phyloP scores from a whole-genome alignment of 1,140 invertebrate genomes.

The Heliconius eleuchia region DNA sequence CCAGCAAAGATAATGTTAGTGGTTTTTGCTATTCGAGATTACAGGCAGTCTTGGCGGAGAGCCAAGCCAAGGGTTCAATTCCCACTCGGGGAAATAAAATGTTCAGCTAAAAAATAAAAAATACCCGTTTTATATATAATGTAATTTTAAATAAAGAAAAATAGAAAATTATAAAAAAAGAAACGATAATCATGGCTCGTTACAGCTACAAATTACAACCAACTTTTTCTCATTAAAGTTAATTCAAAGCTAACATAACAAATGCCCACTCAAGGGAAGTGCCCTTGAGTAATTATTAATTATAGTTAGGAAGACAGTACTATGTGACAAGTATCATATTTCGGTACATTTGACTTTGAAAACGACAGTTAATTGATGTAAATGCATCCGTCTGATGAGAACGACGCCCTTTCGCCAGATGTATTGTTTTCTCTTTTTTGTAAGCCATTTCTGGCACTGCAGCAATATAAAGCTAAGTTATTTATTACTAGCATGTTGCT shows the following conservation, averaged over 20 bases:
- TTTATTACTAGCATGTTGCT: constrained; percentile 28
- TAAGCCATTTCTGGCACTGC: constrained; percentile 27
- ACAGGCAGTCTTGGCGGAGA: too few species aligned
- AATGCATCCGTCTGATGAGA: constrained; percentile 63
- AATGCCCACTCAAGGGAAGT: constrained; percentile 40
- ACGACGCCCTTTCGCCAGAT: constrained; percentile 61
- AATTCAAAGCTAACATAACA: constrained; percentile 39
- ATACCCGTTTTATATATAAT: too few species aligned
- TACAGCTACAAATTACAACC: not conserved
- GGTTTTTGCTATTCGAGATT: not conserved
- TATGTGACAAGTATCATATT: constrained; percentile 57
- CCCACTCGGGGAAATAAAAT: too few species aligned
- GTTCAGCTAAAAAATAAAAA: too few species aligned
- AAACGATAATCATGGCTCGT: not conserved
- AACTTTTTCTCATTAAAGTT: not conserved
- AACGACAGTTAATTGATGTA: constrained; percentile 68
- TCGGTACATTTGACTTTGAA: constrained; percentile 59
- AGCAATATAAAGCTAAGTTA: constrained; percentile 24
- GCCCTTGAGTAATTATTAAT: constrained; percentile 50
- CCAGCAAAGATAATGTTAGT: not conserved
- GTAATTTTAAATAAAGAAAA: too few species aligned
- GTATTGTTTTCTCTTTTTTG: constrained; percentile 35
- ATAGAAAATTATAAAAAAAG: too few species aligned
- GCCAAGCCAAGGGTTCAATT: too few species aligned
- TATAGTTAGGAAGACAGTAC: constrained; percentile 45